Base-by-base conservation (phyloP, 2,797 vertebrate genomes). In the Hemibagrus guttatus region DNA sequence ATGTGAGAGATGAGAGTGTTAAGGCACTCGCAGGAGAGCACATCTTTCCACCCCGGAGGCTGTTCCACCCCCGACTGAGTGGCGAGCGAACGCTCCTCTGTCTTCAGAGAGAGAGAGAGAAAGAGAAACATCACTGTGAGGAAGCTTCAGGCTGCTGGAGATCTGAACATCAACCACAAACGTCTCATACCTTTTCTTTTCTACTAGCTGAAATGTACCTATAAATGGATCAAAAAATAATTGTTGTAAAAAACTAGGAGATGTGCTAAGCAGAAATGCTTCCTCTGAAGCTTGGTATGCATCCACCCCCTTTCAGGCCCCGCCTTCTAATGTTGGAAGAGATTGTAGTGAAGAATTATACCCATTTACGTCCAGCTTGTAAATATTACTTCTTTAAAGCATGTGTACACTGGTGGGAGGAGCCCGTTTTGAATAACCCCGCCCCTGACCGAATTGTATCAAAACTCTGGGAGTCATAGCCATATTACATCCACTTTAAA, bases 31-130 rank as follows among this genome's bases (percentile, higher is more conserved):
- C 69, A 81, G 59, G 49, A 64, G 74, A 69, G 74, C 84, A 16
- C 82, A 19, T 39, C 72, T 84, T 71, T 42, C 69, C 64, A 46
- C 86, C 81, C 82, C 28, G 21, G 39, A 71, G 82, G 61, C 54
- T 64, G n/a, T 71, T 69, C 59, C 76, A 72, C 66, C 49, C 63
- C 39, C 64, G 26, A 39, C 35, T 69, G 84, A 68, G 23, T 8
- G 46, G 46, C 8, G 46, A 26, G 23, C 1, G 16, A 66, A 12
- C 13, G 21, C 66, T 68, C 72, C 52, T 6, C 49, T 12, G 26
- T 52, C 56, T 80, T 72, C 31, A 58, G 28, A 17, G 74, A 4
- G 46, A 17, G n/a, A 31, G 16, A 14, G 19, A 6, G 19, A 5
- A 8, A 26, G 72, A 14, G 6, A 4, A 19, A 16, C 9, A 72